A percentile compares a stretch with the other conserved stretches of the same genome.
Evolutionary conservation across 2,888 invertebrate genomes (phyloP).

Genomic region (Mythimna ferrago): DNA sequence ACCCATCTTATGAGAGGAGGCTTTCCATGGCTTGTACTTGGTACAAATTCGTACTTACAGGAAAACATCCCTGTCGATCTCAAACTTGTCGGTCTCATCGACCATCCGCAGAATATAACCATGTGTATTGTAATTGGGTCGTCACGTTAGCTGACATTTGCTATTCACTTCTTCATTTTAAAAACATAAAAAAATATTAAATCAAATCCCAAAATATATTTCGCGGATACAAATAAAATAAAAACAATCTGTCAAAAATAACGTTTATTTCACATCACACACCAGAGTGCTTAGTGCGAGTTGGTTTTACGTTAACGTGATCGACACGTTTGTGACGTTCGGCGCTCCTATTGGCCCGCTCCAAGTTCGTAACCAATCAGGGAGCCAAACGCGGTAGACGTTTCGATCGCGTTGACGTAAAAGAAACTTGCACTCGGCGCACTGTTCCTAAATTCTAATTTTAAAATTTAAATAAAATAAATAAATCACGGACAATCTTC

Average conservation of each 20-base stretch:
- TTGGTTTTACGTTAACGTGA: too few relatives aligned
- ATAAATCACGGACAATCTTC: conserved; percentile 82
- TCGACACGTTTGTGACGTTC: too few relatives aligned
- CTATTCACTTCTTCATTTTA: conserved; percentile 70
- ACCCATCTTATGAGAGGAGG: neutral
- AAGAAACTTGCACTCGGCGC: too few relatives aligned
- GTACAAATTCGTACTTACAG: too few relatives aligned
- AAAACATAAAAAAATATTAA: neutral
- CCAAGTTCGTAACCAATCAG: too few relatives aligned
- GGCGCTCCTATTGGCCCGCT: too few relatives aligned
- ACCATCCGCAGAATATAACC: conserved; percentile 76
- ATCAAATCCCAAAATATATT: neutral
- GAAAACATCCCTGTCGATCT: too few relatives aligned
- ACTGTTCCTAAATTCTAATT: conserved; percentile 41
- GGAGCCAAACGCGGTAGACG: too few relatives aligned
- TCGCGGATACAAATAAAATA: conserved; percentile 26
- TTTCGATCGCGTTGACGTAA: too few relatives aligned
- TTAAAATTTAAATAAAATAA: conserved; percentile 14
- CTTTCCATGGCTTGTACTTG: too few relatives aligned
- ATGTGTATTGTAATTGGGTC: conserved; percentile 81
- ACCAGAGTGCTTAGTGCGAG: conserved; percentile 9
- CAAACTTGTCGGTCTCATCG: too few relatives aligned
- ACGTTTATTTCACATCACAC: conserved; percentile 58
- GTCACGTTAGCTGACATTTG: conserved; percentile 82
- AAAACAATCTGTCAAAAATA: conserved; percentile 37